phyloP scores from a whole-genome alignment of 1,140 invertebrate genomes.

The Mylabris phalerata region DNA sequence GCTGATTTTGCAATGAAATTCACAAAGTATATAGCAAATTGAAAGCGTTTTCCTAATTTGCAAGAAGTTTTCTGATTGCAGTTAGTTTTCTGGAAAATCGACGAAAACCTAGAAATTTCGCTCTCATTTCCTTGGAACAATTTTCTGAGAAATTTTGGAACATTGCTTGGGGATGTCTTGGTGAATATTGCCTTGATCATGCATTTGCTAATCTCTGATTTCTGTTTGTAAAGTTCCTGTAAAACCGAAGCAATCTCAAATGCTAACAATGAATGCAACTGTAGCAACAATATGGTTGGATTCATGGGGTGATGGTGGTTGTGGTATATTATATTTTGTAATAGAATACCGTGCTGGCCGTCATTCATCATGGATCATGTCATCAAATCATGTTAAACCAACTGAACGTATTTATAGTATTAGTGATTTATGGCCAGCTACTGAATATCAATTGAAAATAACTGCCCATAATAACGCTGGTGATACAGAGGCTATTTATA shows the following conservation, averaged over 20 bases:
- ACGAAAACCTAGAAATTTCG: no score
- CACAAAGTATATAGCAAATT: no score
- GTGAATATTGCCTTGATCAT: no score
- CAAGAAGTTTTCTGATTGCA: no score
- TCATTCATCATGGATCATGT: conserved; percentile 58
- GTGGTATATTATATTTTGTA: conserved; percentile 80
- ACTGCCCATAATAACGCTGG: conserved; percentile 91
- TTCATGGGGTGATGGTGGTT: conserved; percentile 83
- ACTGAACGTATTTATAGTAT: conserved; percentile 73
- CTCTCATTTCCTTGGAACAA: no score
- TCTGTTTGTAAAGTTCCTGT: conserved; percentile 53
- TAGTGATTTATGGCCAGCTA: conserved; percentile 72
- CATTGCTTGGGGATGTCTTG: no score
- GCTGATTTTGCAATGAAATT: no score
- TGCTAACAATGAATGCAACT: conserved; percentile 81
- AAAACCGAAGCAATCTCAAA: conserved; percentile 73
- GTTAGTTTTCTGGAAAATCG: no score
- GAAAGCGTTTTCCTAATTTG: no score
- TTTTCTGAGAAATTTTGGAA: no score
- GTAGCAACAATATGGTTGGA: conserved; percentile 83
- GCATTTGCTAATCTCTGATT: not conserved
- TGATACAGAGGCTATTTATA: conserved; percentile 77
- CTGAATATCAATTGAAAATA: conserved; percentile 78
- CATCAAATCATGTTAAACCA: conserved; percentile 67
- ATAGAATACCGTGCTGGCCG: conserved; percentile 50